Conservation (phyloP, 2,888 invertebrate species). For the Drosophila suboccidentalis region DNA sequence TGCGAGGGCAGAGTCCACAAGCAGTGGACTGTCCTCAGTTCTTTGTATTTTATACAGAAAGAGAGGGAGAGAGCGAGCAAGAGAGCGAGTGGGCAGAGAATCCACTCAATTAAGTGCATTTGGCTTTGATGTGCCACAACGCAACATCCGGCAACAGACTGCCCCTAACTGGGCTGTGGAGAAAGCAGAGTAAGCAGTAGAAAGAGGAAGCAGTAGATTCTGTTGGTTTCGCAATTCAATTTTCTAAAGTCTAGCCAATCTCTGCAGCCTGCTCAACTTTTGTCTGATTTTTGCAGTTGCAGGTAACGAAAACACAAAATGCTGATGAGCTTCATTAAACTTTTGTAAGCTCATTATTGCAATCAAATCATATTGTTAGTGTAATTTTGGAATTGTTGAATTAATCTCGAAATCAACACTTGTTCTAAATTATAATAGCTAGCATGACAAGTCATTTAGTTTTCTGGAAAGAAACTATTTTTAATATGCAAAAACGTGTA, state of each 20-base stretch:
- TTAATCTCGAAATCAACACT: not conserved
- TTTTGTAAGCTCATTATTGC: not conserved
- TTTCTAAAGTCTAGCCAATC: constrained; percentile 21
- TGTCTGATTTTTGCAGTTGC: not conserved
- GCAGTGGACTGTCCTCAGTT: constrained; percentile 13
- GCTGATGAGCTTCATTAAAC: not conserved
- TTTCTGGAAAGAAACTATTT: too few species aligned
- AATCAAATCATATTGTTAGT: constrained; percentile 7
- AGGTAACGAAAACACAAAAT: constrained; percentile 2
- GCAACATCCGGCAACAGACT: constrained; percentile 5
- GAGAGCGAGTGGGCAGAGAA: not conserved
- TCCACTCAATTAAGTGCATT: constrained; percentile 71
- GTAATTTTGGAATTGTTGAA: not conserved
- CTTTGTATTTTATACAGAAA: constrained; percentile 27
- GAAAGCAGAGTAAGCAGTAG: not conserved
- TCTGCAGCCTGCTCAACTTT: constrained; percentile 3
- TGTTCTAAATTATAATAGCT: not conserved
- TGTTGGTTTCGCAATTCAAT: constrained; percentile 42
- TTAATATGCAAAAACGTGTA: too few species aligned
- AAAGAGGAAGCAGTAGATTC: not conserved
- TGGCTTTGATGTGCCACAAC: constrained; percentile 49
- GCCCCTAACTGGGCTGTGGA: too few species aligned
- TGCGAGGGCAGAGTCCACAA: constrained; percentile 9
- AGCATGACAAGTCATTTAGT: not conserved
- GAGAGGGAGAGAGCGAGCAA: not conserved